Evolutionary conservation across 2,113 vertebrate species (phyloP), one percentile per base, ranked within the genome.

Genomic region (Aleadryas rufinucha): DNA sequence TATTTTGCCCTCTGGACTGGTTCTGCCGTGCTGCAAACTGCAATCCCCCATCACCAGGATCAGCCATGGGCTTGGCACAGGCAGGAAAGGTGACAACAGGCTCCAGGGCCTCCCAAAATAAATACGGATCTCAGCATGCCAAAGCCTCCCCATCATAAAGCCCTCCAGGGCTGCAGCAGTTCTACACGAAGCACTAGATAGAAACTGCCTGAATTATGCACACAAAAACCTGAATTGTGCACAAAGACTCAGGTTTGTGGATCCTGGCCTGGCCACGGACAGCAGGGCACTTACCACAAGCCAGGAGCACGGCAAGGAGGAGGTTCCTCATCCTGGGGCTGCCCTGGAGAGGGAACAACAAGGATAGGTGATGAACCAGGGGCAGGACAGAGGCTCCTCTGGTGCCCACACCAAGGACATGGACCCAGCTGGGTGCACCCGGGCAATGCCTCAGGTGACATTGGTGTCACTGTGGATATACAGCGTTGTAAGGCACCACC

Each of bases 351-450:
- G 71, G 64, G 65, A 92, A 88, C 52, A 61, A 13, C 42, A 42
- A 17, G 1, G 3, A 39, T 0, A 0, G 47, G 64, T 0, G 10
- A 49, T n/a, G 45, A 79, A 57, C 26, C 0, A 0, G 10, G 30
- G 39, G 23, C 16, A 74, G 69, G 47, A 45, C 9, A 21, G 66
- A 17, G 2, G 9, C 47, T 14, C 21, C 17, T 33, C 19, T 22
- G 5, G 2, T 4, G 24, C 83, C 64, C 24, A 2, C 6, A 2
- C 4, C 19, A 1, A 14, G 35, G 21, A 7, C 22, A 9, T 0
- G 20, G 81, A 27, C 8, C 16, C 19, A 4, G 22, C 16, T 1
- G 28, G 59, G 31, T 8, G 7, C 44, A 5, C 8, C 21, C 1
- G 1, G 77, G 61, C 63, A 20, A 6, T 52, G 45, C 61, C 17